phyloP scores from a whole-genome alignment of 1,140 invertebrate species.

The Drosophila equinoxialis region DNA sequence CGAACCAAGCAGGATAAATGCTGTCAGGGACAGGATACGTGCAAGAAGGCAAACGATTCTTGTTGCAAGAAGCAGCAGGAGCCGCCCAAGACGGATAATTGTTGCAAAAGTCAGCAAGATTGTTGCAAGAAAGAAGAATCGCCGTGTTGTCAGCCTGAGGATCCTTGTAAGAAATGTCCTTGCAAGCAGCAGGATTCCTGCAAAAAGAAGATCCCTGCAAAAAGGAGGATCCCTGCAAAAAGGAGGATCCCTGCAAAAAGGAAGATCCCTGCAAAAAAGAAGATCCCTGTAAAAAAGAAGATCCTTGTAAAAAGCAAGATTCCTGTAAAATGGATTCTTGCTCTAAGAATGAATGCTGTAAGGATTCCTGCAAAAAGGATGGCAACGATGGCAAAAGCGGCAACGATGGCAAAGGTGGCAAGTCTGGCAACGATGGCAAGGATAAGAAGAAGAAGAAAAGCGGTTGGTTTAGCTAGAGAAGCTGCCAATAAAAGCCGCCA shows the following conservation, averaged over 20 bases:
- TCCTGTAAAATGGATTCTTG: neutral
- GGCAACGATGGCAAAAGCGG: neutral
- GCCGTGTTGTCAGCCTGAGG: neutral
- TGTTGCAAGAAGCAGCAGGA: constrained; percentile 1
- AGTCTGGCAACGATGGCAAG: neutral
- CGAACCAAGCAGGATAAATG: neutral
- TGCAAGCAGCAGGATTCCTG: constrained; percentile 23
- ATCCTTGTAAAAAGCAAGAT: neutral
- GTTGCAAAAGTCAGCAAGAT: neutral
- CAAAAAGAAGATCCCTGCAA: neutral
- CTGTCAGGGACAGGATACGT: neutral
- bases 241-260: neutral
- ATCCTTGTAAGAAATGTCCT: neutral
- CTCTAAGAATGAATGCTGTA: too few species aligned
- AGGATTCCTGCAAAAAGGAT: constrained; percentile 9
- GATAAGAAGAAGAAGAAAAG: neutral
- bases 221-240: constrained; percentile 8
- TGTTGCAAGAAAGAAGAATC: neutral
- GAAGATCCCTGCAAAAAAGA: constrained; percentile 13
- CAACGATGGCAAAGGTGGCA: neutral
- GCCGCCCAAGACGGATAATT: neutral
- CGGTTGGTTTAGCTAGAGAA: neutral
- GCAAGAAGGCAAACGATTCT: constrained; percentile 4
- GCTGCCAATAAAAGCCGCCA: neutral
- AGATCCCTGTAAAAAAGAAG: neutral